Conservation (phyloP, 2,113 vertebrate species). For the Larimichthys crocea region DNA sequence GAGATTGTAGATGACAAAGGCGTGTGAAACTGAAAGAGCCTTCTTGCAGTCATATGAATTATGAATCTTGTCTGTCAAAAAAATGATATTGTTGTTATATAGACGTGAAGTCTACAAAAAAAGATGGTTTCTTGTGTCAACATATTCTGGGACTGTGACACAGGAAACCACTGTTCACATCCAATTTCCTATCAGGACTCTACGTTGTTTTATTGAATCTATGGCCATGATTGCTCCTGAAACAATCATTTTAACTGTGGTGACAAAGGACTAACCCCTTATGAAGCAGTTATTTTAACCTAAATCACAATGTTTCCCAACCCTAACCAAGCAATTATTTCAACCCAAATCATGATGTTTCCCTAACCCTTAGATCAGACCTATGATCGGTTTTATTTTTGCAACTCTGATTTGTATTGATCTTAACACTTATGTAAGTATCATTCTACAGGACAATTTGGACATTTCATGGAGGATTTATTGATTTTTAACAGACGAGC, state of each 20-base stretch:
- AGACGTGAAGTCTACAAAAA: background rate
- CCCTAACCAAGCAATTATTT: background rate
- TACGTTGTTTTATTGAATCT: background rate
- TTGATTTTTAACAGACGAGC: background rate
- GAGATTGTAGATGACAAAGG: background rate
- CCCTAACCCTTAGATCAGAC: no score
- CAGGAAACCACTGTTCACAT: background rate
- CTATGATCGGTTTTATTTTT: background rate
- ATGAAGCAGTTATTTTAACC: no score
- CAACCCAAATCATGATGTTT: background rate
- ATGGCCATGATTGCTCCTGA: background rate
- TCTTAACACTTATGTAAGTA: background rate
- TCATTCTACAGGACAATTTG: no score
- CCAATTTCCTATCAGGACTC: no score
- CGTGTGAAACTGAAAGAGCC: background rate
- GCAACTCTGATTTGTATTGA: background rate
- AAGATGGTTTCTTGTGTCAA: background rate
- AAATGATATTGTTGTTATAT: no score
- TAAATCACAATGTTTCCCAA: background rate
- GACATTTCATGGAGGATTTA: background rate
- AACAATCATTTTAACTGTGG: background rate
- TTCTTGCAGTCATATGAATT: background rate
- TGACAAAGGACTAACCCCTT: no score
- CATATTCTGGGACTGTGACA: background rate
- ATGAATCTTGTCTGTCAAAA: background rate